A percentile compares a stretch with the other conserved stretches of the same genome.
Evolutionary conservation across 2,797 vertebrate genomes (phyloP).

Genomic region (Perdix hodgsoniae): DNA sequence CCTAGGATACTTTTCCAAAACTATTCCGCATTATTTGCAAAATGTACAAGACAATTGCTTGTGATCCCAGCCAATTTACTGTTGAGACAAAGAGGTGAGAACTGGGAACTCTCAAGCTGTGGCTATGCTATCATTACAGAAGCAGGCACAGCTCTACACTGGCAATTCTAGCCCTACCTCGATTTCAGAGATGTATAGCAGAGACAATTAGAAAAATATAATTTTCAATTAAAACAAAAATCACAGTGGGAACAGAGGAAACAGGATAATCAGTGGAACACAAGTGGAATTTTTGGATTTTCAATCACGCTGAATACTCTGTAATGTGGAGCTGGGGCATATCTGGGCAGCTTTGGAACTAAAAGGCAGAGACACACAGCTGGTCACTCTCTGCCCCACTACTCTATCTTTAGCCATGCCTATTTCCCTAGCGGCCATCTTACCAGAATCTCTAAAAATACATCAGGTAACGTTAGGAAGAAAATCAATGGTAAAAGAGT

Average conservation of each 20-base stretch:
- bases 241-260: not conserved
- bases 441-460: not conserved
- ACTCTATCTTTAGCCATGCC: not conserved
- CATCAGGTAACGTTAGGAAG: not conserved
- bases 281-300: not conserved
- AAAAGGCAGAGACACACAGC: fast-evolving
- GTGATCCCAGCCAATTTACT: not conserved
- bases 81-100: not conserved
- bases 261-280: not conserved
- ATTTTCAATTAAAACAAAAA: not conserved
- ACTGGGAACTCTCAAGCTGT: not conserved
- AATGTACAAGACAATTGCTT: not conserved
- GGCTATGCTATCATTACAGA: not conserved
- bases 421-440: not conserved
- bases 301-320: not conserved
- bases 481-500: not conserved
- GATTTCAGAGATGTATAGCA: not conserved
- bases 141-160: not conserved
- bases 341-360: fast-evolving
- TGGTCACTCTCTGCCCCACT: not conserved
- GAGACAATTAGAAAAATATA: fast-evolving
- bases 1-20: not conserved
- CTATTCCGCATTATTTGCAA: not conserved
- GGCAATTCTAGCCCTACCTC: not conserved
- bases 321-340: not conserved